Conservation (phyloP, 2,888 invertebrate species). For the Leptinotarsa peninsularis region DNA sequence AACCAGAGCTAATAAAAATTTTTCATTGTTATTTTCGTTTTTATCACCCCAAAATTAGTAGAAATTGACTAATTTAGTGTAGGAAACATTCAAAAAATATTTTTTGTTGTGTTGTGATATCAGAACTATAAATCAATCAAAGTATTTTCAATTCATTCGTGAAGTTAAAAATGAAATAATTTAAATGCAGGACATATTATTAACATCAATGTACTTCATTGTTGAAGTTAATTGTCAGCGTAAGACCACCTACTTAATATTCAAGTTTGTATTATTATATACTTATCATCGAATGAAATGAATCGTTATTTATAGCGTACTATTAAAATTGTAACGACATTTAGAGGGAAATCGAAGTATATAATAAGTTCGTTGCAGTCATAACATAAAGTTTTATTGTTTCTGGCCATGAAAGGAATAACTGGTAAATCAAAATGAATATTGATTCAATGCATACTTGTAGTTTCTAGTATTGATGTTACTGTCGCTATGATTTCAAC, state of each 20-base stretch:
- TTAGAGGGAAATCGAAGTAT: neutral
- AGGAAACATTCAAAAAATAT: too few species aligned
- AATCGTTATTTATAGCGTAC: neutral
- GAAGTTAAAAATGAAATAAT: neutral
- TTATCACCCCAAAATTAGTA: too few species aligned
- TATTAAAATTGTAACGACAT: neutral
- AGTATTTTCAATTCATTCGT: neutral
- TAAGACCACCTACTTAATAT: conserved; percentile 3
- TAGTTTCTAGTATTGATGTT: too few species aligned
- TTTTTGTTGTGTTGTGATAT: too few species aligned
- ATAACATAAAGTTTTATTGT: neutral
- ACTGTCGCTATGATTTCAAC: too few species aligned
- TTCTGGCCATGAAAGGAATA: too few species aligned
- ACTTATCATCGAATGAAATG: conserved; percentile 1
- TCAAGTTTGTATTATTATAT: conserved; percentile 2
- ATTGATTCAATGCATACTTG: too few species aligned
- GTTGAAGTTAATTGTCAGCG: neutral
- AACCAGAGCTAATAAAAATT: too few species aligned
- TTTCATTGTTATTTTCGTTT: too few species aligned
- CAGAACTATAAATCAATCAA: too few species aligned
- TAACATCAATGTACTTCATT: neutral
- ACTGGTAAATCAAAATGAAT: too few species aligned
- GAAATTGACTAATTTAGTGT: too few species aligned
- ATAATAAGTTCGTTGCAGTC: neutral
- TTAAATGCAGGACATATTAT: neutral